These are phyloP conservation scores for Camptogramma bilineatum DNA, from an alignment of 2,888 invertebrate genomes.

Conservation along the genomic window DNA sequence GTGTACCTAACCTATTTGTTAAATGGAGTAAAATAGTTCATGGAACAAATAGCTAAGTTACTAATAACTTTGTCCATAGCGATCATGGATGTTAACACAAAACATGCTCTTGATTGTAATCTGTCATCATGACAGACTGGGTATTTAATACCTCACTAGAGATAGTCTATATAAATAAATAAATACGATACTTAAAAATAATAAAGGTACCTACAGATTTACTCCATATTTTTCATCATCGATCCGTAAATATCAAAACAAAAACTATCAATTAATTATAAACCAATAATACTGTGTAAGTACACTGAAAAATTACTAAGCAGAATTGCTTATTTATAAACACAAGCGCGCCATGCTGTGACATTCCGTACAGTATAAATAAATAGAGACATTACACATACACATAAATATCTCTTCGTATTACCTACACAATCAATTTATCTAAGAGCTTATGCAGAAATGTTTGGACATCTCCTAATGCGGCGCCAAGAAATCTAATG, in stretches of 20 bases:
- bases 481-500: constrained; percentile 53
- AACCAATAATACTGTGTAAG: background rate
- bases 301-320: background rate
- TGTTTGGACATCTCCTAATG: constrained; percentile 47
- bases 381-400: constrained; percentile 12
- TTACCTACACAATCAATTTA: constrained; percentile 34
- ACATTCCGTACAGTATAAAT: constrained; percentile 13
- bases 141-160: background rate
- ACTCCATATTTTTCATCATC: too few species aligned
- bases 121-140: background rate
- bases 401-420: constrained; percentile 18
- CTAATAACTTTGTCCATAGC: background rate
- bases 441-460: constrained; percentile 42
- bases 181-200: too few species aligned
- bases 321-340: constrained; percentile 12
- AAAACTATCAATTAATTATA: background rate
- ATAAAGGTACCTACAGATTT: too few species aligned
- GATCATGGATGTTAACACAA: background rate
- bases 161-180: too few species aligned
- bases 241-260: background rate
- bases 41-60: background rate
- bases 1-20: constrained; percentile 1
- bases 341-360: constrained; percentile 9
- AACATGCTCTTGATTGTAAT: background rate
- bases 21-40: background rate